A percentile compares a stretch with the other conserved stretches of the same genome.
These are phyloP conservation scores for Cynopterus sphinx DNA, from an alignment of 2,797 vertebrate species.

Conservation along the genomic window DNA sequence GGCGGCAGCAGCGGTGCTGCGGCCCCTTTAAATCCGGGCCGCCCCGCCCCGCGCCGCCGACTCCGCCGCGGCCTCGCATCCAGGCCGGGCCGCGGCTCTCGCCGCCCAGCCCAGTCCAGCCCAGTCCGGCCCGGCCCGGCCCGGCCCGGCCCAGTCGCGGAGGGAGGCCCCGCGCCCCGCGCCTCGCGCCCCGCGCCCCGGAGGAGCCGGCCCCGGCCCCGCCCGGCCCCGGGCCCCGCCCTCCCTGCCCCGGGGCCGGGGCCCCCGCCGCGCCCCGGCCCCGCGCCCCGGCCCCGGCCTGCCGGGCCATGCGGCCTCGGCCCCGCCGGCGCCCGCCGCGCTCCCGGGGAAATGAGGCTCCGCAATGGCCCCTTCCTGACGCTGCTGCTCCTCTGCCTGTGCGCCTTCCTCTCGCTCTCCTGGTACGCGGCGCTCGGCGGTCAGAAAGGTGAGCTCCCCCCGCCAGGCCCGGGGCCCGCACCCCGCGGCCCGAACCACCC, in stretches of 20 bases:
- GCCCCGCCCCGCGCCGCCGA: conserved; percentile 74
- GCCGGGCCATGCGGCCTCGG: conserved; percentile 92
- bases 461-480: not conserved
- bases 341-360: conserved; percentile 96
- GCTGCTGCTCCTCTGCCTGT: conserved; percentile 95
- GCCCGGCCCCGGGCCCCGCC: conserved; percentile 50
- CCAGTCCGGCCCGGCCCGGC: too few relatives aligned
- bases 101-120: not conserved
- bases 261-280: conserved; percentile 25
- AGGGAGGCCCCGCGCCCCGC: not conserved
- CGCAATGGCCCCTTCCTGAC: conserved; percentile 97
- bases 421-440: conserved; percentile 98
- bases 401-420: conserved; percentile 95
- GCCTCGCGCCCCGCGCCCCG: not conserved
- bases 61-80: conserved; percentile 57
- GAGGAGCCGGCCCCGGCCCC: not conserved
- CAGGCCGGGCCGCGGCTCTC: conserved; percentile 56
- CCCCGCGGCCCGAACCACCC: not conserved
- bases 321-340: conserved; percentile 85
- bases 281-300: conserved; percentile 65
- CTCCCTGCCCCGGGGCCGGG: conserved; percentile 64
- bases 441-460: conserved; percentile 91
- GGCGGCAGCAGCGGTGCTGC: conserved; percentile 22
- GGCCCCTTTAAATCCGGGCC: conserved; percentile 74
- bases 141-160: conserved; percentile 15